These are phyloP conservation scores for Drosophila ezoana DNA, from an alignment of 2,888 invertebrate genomes.

Conservation along the genomic window DNA sequence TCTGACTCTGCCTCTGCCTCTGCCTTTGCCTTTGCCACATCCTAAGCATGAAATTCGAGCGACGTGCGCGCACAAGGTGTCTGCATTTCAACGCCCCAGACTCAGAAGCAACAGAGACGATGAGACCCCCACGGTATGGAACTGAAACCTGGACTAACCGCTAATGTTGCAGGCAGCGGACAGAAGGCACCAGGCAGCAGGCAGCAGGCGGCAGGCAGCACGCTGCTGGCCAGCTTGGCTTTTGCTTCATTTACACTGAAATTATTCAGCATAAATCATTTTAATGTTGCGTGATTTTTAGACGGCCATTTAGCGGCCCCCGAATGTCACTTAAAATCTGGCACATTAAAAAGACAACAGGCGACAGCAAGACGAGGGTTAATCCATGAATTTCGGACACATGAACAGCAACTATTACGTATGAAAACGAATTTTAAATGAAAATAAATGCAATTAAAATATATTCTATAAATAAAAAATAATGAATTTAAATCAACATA, in stretches of 20 bases:
- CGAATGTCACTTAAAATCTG: conserved; percentile 77
- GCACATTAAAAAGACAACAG: conserved; percentile 66
- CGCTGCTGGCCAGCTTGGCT: conserved; percentile 54
- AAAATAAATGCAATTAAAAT: not conserved
- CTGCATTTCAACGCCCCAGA: conserved; percentile 73
- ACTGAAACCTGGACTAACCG: conserved; percentile 53
- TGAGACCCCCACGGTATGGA: conserved; percentile 21
- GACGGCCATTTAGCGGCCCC: conserved; percentile 74
- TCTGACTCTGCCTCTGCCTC: conserved; percentile 10
- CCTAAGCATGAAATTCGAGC: conserved; percentile 71
- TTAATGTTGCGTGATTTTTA: conserved; percentile 79
- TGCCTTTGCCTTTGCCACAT: conserved; percentile 15
- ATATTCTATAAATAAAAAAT: not conserved
- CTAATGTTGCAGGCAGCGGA: conserved; percentile 50
- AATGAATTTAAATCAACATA: too few relatives aligned
- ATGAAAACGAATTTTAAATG: conserved; percentile 6
- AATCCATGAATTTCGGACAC: conserved; percentile 21
- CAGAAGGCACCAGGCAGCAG: not conserved
- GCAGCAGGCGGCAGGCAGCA: conserved; percentile 33
- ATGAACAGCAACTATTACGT: not conserved
- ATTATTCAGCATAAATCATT: conserved; percentile 79
- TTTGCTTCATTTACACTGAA: conserved; percentile 75
- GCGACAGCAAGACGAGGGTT: conserved; percentile 42
- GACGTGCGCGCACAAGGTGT: conserved; percentile 75
- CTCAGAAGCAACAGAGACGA: conserved; percentile 18